phyloP scores from a whole-genome alignment of 2,113 vertebrate species.

The Etheostoma cragini region DNA sequence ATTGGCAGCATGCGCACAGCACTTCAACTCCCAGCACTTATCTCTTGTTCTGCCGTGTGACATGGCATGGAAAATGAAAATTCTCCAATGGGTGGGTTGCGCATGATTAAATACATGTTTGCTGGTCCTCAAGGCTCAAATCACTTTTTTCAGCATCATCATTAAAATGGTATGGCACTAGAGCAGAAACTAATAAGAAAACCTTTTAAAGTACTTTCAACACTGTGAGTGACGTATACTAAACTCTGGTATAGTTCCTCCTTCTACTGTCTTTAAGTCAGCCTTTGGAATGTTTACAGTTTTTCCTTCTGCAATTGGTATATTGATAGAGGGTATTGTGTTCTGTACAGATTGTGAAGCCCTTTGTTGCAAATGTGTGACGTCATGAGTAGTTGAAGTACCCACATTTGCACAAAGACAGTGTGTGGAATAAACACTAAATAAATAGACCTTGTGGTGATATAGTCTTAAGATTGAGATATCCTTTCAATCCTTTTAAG shows the following conservation, averaged over 20 bases:
- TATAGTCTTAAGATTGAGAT: background rate
- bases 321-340: background rate
- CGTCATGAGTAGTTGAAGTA: no score
- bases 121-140: slow-evolving; percentile 69
- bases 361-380: no score
- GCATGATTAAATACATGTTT: slow-evolving; percentile 64
- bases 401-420: no score
- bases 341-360: no score
- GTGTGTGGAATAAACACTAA: no score
- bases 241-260: background rate
- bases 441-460: background rate
- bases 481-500: background rate
- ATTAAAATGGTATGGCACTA: background rate
- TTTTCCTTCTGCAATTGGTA: background rate
- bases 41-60: slow-evolving; percentile 66
- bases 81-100: slow-evolving; percentile 63
- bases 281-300: background rate
- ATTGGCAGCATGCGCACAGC: slow-evolving; percentile 21
- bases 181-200: slow-evolving; percentile 21
- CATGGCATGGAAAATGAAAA: slow-evolving; percentile 68
- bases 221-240: background rate
- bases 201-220: background rate
- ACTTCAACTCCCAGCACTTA: slow-evolving; percentile 75
- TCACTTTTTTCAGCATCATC: slow-evolving; percentile 57
- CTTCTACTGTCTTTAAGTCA: background rate